A percentile compares a stretch with the other conserved stretches of the same genome.
Conservation (phyloP, 1,140 invertebrate species). For the Saccostrea echinata region DNA sequence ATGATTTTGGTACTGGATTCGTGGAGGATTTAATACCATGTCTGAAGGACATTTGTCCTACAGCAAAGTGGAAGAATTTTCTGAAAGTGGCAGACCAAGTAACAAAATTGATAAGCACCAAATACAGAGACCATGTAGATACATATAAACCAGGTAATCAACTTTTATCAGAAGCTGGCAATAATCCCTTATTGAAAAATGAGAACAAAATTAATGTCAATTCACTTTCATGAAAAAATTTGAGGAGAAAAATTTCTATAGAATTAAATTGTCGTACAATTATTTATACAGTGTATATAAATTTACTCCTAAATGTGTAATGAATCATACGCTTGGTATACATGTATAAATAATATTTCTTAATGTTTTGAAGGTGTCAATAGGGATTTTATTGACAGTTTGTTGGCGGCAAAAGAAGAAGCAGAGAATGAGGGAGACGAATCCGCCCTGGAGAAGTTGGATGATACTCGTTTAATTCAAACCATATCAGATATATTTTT, state of each 20-base stretch:
- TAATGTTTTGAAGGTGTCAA: constrained; percentile 47
- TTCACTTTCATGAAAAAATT: no score
- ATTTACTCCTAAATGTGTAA: no score
- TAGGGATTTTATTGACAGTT: constrained; percentile 51
- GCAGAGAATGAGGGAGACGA: constrained; percentile 49
- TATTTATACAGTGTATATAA: no score
- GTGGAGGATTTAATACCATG: constrained; percentile 47
- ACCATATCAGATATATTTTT: constrained; percentile 55
- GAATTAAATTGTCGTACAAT: no score
- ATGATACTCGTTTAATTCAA: constrained; percentile 50
- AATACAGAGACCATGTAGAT: constrained; percentile 35
- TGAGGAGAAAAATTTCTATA: no score
- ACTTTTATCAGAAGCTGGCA: background rate
- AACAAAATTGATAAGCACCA: background rate
- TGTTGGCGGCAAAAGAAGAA: constrained; percentile 41
- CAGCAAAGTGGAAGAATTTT: constrained; percentile 27
- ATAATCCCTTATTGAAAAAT: no score
- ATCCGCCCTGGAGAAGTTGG: constrained; percentile 38
- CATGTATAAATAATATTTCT: background rate
- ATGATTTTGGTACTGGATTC: constrained; percentile 28
- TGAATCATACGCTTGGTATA: no score
- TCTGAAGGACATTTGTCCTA: constrained; percentile 41
- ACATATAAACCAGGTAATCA: constrained; percentile 35
- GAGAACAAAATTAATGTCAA: no score
- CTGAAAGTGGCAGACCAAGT: background rate